phyloP scores from a whole-genome alignment of 2,888 invertebrate genomes.

The Clunio marinus region DNA sequence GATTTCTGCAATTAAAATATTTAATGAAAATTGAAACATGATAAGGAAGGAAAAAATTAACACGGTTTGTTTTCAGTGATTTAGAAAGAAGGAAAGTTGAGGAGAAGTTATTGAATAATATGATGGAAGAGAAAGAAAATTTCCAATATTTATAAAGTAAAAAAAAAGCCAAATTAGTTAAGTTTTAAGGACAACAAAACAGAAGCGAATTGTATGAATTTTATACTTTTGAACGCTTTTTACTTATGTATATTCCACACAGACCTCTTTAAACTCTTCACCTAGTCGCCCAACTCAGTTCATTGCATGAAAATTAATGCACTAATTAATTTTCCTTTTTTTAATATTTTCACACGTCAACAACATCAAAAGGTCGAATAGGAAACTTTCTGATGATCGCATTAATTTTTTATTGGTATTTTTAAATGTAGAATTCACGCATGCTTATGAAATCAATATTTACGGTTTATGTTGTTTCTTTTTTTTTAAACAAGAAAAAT shows the following conservation, averaged over 20 bases:
- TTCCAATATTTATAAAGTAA: neutral
- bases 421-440: no score
- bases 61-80: conserved; percentile 1
- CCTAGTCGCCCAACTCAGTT: no score
- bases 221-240: conserved; percentile 30
- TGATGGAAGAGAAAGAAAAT: neutral
- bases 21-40: conserved; percentile 49
- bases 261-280: no score
- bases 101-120: neutral
- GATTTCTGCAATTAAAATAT: conserved; percentile 85
- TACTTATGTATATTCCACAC: no score
- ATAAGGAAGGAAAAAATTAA: conserved; percentile 6
- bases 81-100: neutral
- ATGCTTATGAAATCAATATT: neutral
- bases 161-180: conserved; percentile 35
- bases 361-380: no score
- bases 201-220: conserved; percentile 24
- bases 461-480: no score
- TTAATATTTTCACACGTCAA: no score
- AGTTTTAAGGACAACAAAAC: neutral
- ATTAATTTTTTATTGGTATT: no score
- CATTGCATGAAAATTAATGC: no score
- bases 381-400: no score
- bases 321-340: no score
- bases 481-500: neutral